Conservation (phyloP, 2,797 vertebrate species). For the Schizothorax lantsangensis region DNA sequence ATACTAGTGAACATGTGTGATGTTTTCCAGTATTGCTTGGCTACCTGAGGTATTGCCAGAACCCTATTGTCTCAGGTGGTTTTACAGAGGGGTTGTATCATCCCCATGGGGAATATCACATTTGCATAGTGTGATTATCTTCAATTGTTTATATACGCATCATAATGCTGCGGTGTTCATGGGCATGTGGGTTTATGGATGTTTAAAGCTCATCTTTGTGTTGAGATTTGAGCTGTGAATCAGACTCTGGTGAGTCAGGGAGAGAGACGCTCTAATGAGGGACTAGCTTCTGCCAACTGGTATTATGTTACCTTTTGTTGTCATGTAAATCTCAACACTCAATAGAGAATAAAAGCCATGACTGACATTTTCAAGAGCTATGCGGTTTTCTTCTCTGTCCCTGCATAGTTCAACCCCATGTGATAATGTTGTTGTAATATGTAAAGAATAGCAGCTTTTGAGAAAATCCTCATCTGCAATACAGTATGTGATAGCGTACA, state of each 20-base stretch:
- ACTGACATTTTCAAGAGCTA: slow-evolving; percentile 51
- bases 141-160: slow-evolving; percentile 87
- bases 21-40: slow-evolving; percentile 12
- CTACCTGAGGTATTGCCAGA: slow-evolving; percentile 78
- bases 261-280: slow-evolving; percentile 53
- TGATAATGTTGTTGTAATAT: slow-evolving; percentile 40
- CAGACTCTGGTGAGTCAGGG: slow-evolving; percentile 48
- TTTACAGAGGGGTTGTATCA: slow-evolving; percentile 65
- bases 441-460: slow-evolving; percentile 39
- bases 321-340: slow-evolving; percentile 55
- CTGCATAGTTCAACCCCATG: slow-evolving; percentile 26
- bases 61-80: slow-evolving; percentile 85
- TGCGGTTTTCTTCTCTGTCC: slow-evolving; percentile 47
- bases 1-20: neutral
- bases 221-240: slow-evolving; percentile 77
- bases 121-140: slow-evolving; percentile 88
- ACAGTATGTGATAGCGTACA: slow-evolving; percentile 4
- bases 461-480: slow-evolving; percentile 32
- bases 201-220: slow-evolving; percentile 88
- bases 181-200: slow-evolving; percentile 86
- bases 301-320: slow-evolving; percentile 61
- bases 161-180: slow-evolving; percentile 84
- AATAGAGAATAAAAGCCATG: slow-evolving; percentile 51
- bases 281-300: slow-evolving; percentile 51
- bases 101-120: slow-evolving; percentile 83